Evolutionary conservation across 2,113 vertebrate genomes (phyloP).

Genomic region (Chunga burmeisteri): DNA sequence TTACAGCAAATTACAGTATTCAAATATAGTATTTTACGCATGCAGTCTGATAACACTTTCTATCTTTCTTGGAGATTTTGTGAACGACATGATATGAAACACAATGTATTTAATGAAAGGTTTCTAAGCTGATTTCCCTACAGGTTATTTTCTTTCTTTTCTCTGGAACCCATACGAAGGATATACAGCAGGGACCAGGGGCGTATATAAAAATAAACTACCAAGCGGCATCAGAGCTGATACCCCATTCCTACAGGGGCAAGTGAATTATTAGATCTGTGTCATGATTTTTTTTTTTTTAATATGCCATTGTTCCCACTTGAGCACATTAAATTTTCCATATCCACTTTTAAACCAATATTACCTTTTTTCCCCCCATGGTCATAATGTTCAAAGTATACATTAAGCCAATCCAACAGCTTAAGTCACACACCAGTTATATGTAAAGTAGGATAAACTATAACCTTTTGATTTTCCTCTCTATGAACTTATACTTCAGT

Average conservation of each 20-base stretch:
- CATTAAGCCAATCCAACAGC: constrained; percentile 74
- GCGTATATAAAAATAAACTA: constrained; percentile 84
- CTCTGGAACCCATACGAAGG: constrained; percentile 77
- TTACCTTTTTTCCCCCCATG: constrained; percentile 73
- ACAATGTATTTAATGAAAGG: constrained; percentile 84
- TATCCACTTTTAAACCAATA: constrained; percentile 80
- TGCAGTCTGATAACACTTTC: constrained; percentile 75
- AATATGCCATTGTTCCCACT: constrained; percentile 83
- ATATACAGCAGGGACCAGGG: constrained; percentile 78
- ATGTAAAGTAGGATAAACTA: constrained; percentile 72
- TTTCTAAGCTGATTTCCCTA: constrained; percentile 83
- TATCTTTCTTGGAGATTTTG: constrained; percentile 77
- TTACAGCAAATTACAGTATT: constrained; percentile 82
- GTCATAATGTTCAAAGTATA: constrained; percentile 75
- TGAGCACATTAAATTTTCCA: constrained; percentile 80
- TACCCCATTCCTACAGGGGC: constrained; percentile 79
- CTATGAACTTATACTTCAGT: constrained; percentile 53
- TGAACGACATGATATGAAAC: constrained; percentile 77
- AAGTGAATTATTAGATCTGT: constrained; percentile 85
- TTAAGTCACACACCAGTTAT: constrained; percentile 70
- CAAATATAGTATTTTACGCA: constrained; percentile 77
- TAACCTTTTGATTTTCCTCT: constrained; percentile 66
- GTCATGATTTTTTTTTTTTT: constrained; percentile 79
- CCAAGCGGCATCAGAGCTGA: constrained; percentile 74
- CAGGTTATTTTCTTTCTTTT: constrained; percentile 82